phyloP scores from a whole-genome alignment of 2,888 invertebrate genomes.

The Neocrepidodera transversa region DNA sequence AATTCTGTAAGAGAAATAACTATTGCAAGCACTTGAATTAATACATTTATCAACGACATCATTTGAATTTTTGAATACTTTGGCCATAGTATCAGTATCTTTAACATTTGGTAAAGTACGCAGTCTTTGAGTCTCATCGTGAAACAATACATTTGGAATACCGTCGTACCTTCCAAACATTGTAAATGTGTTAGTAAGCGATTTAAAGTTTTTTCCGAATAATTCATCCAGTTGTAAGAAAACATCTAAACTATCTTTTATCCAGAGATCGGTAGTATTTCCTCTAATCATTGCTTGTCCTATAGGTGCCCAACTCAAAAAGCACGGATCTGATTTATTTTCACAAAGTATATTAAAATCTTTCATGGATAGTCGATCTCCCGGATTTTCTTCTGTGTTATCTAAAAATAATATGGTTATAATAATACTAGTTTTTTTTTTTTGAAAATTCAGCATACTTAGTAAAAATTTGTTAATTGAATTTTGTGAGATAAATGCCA shows the following conservation, averaged over 20 bases:
- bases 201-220: slow-evolving; percentile 70
- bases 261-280: slow-evolving; percentile 64
- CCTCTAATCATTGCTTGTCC: slow-evolving; percentile 73
- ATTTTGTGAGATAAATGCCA: slow-evolving; percentile 72
- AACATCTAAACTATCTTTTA: slow-evolving; percentile 74
- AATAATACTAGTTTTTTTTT: no score
- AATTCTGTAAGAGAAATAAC: not conserved
- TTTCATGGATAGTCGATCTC: slow-evolving; percentile 47
- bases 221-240: slow-evolving; percentile 73
- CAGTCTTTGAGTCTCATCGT: slow-evolving; percentile 62
- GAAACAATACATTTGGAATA: slow-evolving; percentile 70
- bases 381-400: slow-evolving; percentile 58
- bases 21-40: not conserved
- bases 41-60: slow-evolving; percentile 41
- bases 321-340: slow-evolving; percentile 61
- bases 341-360: slow-evolving; percentile 69
- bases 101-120: slow-evolving; percentile 51
- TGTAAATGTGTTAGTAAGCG: slow-evolving; percentile 69
- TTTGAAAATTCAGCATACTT: slow-evolving; percentile 62
- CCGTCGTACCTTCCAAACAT: slow-evolving; percentile 75
- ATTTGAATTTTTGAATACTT: slow-evolving; percentile 45
- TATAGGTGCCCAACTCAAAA: slow-evolving; percentile 71
- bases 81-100: slow-evolving; percentile 51
- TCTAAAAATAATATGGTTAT: slow-evolving; percentile 50
- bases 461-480: slow-evolving; percentile 57